Conservation (phyloP, 2,797 vertebrate genomes). For the Tenualosa ilisha region DNA sequence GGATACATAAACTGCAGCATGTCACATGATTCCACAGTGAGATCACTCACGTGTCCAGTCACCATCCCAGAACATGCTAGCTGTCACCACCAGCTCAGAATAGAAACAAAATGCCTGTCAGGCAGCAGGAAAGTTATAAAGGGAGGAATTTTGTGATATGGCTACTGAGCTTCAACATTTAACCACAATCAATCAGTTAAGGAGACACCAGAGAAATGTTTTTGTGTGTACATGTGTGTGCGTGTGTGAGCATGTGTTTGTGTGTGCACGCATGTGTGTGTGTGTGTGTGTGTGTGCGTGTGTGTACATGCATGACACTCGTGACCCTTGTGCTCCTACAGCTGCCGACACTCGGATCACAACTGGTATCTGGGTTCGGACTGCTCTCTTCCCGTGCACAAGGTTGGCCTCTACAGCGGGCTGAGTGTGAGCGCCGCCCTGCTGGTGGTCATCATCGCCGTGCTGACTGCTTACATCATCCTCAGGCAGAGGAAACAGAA, state of each 20-base stretch:
- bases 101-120: too few relatives aligned
- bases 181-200: too few relatives aligned
- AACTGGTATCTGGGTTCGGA: conserved; percentile 50
- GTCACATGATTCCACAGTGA: too few relatives aligned
- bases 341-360: conserved; percentile 33
- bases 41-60: too few relatives aligned
- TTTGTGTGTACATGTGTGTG: neutral
- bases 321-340: neutral
- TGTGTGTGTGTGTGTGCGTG: neutral
- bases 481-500: conserved; percentile 35
- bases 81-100: too few relatives aligned
- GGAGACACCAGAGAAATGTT: too few relatives aligned
- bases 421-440: conserved; percentile 25
- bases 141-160: too few relatives aligned
- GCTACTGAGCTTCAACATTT: too few relatives aligned
- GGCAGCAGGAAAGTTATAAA: too few relatives aligned
- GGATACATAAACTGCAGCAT: too few relatives aligned
- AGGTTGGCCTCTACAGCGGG: conserved; percentile 48
- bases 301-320: neutral
- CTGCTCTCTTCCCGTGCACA: conserved; percentile 47
- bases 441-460: conserved; percentile 31
- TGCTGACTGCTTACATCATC: conserved; percentile 36
- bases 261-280: too few relatives aligned
- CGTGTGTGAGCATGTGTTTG: neutral
- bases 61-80: too few relatives aligned